phyloP scores from a whole-genome alignment of 2,797 vertebrate genomes.

The Sebastes cheni region DNA sequence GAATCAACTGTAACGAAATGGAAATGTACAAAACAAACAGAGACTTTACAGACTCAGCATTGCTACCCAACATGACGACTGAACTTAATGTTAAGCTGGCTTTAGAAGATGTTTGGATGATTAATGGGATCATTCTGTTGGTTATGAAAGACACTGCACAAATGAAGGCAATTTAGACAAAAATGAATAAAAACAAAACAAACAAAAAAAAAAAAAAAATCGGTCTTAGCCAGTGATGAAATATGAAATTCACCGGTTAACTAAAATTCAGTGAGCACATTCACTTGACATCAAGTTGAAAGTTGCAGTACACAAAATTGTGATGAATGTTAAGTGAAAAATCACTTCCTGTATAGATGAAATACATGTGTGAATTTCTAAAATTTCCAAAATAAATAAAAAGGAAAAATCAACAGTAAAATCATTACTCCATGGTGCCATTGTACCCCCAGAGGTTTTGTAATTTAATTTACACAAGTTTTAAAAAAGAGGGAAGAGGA shows the following conservation, averaged over 20 bases:
- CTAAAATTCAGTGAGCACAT: constrained; percentile 60
- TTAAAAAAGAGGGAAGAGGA: constrained; percentile 71
- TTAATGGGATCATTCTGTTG: constrained; percentile 21
- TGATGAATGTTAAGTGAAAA: constrained; percentile 47
- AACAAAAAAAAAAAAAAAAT: neutral
- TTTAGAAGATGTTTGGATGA: constrained; percentile 55
- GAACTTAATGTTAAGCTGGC: constrained; percentile 68
- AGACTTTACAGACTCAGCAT: constrained; percentile 62
- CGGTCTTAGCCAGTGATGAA: constrained; percentile 35
- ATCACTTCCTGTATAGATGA: constrained; percentile 49
- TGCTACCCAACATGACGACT: constrained; percentile 63
- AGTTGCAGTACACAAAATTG: constrained; percentile 44
- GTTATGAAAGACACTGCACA: constrained; percentile 39
- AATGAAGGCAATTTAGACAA: constrained; percentile 44
- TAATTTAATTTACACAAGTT: constrained; percentile 81
- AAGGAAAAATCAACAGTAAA: constrained; percentile 43
- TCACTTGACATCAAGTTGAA: constrained; percentile 71
- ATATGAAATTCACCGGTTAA: constrained; percentile 45
- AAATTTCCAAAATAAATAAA: constrained; percentile 72
- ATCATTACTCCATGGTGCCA: constrained; percentile 72
- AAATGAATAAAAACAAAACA: constrained; percentile 19
- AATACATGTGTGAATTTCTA: constrained; percentile 55
- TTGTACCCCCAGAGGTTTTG: constrained; percentile 70
- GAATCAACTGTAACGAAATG: constrained; percentile 60
- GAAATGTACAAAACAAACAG: constrained; percentile 68